phyloP scores from a whole-genome alignment of 2,113 vertebrate genomes.

The Platycercus adscitus region DNA sequence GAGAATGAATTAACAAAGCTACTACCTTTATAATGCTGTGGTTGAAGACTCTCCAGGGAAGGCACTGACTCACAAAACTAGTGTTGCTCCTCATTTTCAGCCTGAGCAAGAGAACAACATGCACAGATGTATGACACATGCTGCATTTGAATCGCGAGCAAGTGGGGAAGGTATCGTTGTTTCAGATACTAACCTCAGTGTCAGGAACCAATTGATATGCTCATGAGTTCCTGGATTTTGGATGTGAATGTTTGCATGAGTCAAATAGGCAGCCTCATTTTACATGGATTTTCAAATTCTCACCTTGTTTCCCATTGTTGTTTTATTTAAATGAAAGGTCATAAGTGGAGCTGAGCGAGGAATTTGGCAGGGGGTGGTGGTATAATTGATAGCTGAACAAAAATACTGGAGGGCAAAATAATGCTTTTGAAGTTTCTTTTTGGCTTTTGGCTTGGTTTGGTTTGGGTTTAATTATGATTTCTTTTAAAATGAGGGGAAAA shows the following conservation, averaged over 20 bases:
- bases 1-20: not conserved
- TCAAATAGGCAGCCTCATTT: not conserved
- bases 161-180: conserved; percentile 2
- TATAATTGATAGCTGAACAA: not conserved
- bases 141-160: not conserved
- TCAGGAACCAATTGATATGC: not conserved
- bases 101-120: fast-evolving
- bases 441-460: fast-evolving
- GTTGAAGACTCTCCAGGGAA: not conserved
- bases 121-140: not conserved
- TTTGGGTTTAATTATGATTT: not conserved
- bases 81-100: conserved; percentile 12
- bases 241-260: not conserved
- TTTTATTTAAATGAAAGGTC: not conserved
- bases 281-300: not conserved
- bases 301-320: not conserved
- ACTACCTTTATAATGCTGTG: not conserved
- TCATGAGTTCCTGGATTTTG: not conserved
- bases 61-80: not conserved
- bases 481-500: not conserved
- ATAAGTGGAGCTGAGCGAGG: not conserved
- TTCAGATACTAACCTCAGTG: not conserved
- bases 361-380: fast-evolving
- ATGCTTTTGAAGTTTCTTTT: not conserved
- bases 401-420: not conserved